Evolutionary conservation across 1,140 invertebrate genomes (phyloP).

Genomic region (Trachymyrmex cornetzi): DNA sequence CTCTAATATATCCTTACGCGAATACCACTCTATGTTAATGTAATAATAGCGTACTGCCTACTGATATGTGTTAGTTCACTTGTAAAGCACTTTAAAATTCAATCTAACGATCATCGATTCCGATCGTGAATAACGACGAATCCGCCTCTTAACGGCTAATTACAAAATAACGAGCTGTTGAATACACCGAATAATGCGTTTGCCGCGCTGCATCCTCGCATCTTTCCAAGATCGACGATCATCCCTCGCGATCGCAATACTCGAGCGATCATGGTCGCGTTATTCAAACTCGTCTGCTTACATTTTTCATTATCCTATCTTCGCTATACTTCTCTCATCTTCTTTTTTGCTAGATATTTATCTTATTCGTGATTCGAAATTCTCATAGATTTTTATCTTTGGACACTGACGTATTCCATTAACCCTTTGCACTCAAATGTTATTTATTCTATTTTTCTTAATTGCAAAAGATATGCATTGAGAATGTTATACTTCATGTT

Average conservation of each 20-base stretch:
- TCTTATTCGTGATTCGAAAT: background rate
- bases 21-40: slow-evolving; percentile 70
- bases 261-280: slow-evolving; percentile 26
- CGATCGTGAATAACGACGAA: slow-evolving; percentile 56
- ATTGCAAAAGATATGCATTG: slow-evolving; percentile 17
- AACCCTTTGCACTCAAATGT: slow-evolving; percentile 49
- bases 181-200: slow-evolving; percentile 49
- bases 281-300: background rate
- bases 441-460: slow-evolving; percentile 33
- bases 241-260: slow-evolving; percentile 37
- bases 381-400: background rate
- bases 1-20: slow-evolving; percentile 71
- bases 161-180: slow-evolving; percentile 60
- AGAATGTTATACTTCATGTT: background rate
- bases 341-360: background rate
- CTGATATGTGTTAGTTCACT: slow-evolving; percentile 85
- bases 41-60: slow-evolving; percentile 82
- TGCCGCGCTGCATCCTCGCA: slow-evolving; percentile 20
- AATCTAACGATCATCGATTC: slow-evolving; percentile 78
- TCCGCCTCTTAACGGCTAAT: slow-evolving; percentile 24
- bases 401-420: background rate
- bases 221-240: slow-evolving; percentile 42
- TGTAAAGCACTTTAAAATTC: slow-evolving; percentile 85
- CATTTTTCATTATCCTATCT: slow-evolving; percentile 4
- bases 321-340: background rate